A percentile compares a stretch with the other conserved stretches of the same genome.
phyloP scores from a whole-genome alignment of 2,888 invertebrate species.

The Hydrotaea diabolus region DNA sequence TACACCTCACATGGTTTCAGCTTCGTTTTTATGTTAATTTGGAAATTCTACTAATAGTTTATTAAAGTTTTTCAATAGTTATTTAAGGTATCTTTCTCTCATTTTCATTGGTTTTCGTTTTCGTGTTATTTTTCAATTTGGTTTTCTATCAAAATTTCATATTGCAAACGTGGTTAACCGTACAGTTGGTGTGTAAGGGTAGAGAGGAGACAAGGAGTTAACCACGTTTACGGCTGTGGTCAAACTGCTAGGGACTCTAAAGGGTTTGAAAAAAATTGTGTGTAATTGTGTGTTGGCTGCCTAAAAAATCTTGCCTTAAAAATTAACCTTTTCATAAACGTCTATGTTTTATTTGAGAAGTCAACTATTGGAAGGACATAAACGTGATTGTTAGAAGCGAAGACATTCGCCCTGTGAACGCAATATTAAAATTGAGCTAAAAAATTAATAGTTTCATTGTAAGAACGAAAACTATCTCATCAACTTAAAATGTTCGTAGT shows the following conservation, averaged over 20 bases:
- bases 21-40: slow-evolving; percentile 23
- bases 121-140: slow-evolving; percentile 6
- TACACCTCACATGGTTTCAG: background rate
- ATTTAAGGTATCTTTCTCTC: slow-evolving; percentile 66
- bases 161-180: background rate
- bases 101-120: slow-evolving; percentile 41
- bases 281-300: too few relatives aligned
- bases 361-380: too few relatives aligned
- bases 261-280: background rate
- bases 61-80: slow-evolving; percentile 42
- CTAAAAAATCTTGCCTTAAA: too few relatives aligned
- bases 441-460: too few relatives aligned
- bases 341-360: too few relatives aligned
- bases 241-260: background rate
- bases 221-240: background rate
- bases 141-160: slow-evolving; percentile 4
- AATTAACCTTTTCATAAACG: too few relatives aligned
- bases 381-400: too few relatives aligned
- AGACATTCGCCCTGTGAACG: too few relatives aligned
- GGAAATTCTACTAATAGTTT: slow-evolving; percentile 16
- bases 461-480: too few relatives aligned
- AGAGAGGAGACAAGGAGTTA: slow-evolving; percentile 1
- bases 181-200: background rate
- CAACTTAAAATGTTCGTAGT: too few relatives aligned
- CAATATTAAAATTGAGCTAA: too few relatives aligned